Base-by-base conservation (phyloP, 2,888 invertebrate species). In the Cataglyphis cursor region DNA sequence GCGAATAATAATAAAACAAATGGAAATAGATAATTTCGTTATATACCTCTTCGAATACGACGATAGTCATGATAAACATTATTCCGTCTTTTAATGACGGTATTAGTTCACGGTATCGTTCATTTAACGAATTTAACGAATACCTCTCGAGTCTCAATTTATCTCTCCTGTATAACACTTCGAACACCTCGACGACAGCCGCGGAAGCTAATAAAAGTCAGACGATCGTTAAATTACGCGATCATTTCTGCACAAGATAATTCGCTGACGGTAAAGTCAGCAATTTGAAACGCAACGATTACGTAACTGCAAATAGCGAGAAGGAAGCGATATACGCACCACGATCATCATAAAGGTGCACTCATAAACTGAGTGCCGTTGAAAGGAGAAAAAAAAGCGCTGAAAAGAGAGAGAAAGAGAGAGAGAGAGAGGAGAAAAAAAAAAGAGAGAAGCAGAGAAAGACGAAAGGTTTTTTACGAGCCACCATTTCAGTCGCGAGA, bases 271-370 rank as follows among this genome's bases (percentile, higher is more conserved):
- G 6, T n/a, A 57, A 38, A 41, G 62, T 74, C 81, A 15, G 31
- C 44, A 18, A 18, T n/a, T 65, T 64, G 65, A 65, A 81, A 81
- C 73, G 70, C 72, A 70, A 81, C 66, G 83, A 76, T 89, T 89
- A 81, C 85, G 86, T 81, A 89, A 89, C 78, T 74, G 65, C 72
- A 59, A 80, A 57, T 73, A 24, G 24, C 74, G 35, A 57, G 57
- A n/a, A 82, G 82, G 88, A 84, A 80, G 70, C 72, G 80, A 86
- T 89, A 85, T 88, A 87, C 86, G 85, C 0, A 31, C 74, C 76
- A 31, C 76, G 66, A 44, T 10, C 84, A 48, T 91, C 91, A 86
- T 90, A 90, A 91, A 91, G 54, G 44, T 74, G 80, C 70, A 70
- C 83, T 88, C 89, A 83, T 88, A 88, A 90, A 91, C 85, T 68